phyloP scores from a whole-genome alignment of 1,140 invertebrate genomes.

The Trachelipus rathkii region DNA sequence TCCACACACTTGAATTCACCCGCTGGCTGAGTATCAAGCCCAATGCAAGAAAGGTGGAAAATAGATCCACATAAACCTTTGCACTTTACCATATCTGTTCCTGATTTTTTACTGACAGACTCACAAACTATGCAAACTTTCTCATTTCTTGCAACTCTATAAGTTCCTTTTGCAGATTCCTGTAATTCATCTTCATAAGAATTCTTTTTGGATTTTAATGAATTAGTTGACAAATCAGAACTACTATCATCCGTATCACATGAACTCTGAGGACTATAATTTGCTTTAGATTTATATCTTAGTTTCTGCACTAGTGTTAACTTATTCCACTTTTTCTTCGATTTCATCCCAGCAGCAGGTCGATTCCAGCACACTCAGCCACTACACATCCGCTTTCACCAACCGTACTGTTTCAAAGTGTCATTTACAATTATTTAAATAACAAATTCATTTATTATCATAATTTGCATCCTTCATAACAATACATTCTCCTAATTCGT shows the following conservation, averaged over 20 bases:
- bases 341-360: too few relatives aligned
- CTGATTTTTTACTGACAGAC: constrained; percentile 44
- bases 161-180: constrained; percentile 32
- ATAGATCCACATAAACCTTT: constrained; percentile 51
- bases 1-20: constrained; percentile 54
- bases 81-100: constrained; percentile 52
- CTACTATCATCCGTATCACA: neutral
- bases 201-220: neutral
- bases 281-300: constrained; percentile 28
- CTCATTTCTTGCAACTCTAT: constrained; percentile 38
- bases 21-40: constrained; percentile 43
- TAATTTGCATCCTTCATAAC: too few relatives aligned
- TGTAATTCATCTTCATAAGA: constrained; percentile 24
- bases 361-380: too few relatives aligned
- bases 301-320: constrained; percentile 12
- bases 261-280: neutral
- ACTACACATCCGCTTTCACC: too few relatives aligned
- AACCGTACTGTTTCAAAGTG: too few relatives aligned
- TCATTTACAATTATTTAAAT: too few relatives aligned
- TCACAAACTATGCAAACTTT: constrained; percentile 42
- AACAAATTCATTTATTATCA: too few relatives aligned
- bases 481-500: too few relatives aligned
- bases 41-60: constrained; percentile 53
- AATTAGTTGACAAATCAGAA: constrained; percentile 20
- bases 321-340: constrained; percentile 36